A percentile compares a stretch with the other conserved stretches of the same genome.
These are phyloP conservation scores for Phataginus tricuspis DNA, from an alignment of 2,797 vertebrate genomes.

Conservation along the genomic window DNA sequence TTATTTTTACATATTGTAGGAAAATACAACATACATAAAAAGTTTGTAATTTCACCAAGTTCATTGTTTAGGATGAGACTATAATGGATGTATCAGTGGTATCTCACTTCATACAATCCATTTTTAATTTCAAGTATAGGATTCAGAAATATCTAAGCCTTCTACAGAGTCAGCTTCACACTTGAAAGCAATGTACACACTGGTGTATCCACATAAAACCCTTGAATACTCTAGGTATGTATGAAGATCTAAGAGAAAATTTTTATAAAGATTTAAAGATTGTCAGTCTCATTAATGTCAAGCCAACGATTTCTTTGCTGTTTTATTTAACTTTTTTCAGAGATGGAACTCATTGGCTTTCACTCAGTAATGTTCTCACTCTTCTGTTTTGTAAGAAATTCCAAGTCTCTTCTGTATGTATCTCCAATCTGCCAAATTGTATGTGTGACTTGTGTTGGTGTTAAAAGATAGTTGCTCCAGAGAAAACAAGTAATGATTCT, in stretches of 20 bases:
- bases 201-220: background rate
- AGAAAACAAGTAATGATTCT: too few relatives aligned
- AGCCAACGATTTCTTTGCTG: background rate
- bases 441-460: conserved; percentile 64
- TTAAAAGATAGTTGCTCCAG: conserved; percentile 70
- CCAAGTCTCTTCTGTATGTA: conserved; percentile 61
- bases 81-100: background rate
- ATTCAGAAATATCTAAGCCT: background rate
- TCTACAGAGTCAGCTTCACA: background rate
- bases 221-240: background rate
- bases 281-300: background rate
- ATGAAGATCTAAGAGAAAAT: background rate
- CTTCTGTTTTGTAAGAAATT: conserved; percentile 63
- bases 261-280: background rate
- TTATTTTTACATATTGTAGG: background rate
- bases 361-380: background rate
- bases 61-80: background rate
- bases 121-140: background rate
- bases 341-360: conserved; percentile 28
- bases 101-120: background rate
- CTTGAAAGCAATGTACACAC: background rate
- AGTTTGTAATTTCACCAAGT: background rate
- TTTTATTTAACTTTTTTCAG: conserved; percentile 23
- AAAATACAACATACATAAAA: background rate
- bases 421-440: conserved; percentile 72